These are phyloP conservation scores for Drosophila colorata DNA, from an alignment of 2,888 invertebrate species.

Conservation along the genomic window DNA sequence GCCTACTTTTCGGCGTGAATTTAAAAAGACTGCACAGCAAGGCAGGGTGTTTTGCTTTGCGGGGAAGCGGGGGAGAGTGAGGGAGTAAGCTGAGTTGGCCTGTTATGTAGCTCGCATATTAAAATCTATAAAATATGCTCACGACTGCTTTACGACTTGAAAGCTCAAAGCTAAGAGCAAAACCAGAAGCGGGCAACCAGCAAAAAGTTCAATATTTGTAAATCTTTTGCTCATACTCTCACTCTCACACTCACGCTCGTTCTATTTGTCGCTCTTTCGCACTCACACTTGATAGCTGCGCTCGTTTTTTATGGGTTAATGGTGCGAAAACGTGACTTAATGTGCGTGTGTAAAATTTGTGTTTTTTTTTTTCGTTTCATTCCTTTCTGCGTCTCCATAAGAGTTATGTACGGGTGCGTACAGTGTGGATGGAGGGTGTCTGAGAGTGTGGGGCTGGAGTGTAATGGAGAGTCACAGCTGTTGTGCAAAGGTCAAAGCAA, in stretches of 20 bases:
- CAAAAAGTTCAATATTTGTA: constrained; percentile 82
- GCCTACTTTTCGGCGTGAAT: constrained; percentile 75
- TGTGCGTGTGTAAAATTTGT: constrained; percentile 77
- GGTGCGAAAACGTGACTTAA: constrained; percentile 84
- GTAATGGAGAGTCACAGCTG: constrained; percentile 73
- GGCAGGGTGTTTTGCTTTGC: constrained; percentile 19
- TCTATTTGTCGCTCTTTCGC: constrained; percentile 8
- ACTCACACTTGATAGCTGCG: constrained; percentile 23
- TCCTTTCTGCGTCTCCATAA: constrained; percentile 47
- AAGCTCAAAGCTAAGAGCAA: constrained; percentile 67
- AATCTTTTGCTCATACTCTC: constrained; percentile 61
- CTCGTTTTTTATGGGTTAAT: constrained; percentile 83
- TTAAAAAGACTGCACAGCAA: constrained; percentile 57
- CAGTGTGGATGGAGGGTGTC: constrained; percentile 7
- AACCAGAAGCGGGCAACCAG: constrained; percentile 49
- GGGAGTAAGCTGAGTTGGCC: constrained; percentile 1
- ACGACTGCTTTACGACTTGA: constrained; percentile 76
- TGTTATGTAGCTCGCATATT: constrained; percentile 79
- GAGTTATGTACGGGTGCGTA: constrained; percentile 66
- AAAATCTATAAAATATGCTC: constrained; percentile 80
- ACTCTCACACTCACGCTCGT: constrained; percentile 17
- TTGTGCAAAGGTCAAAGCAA: constrained; percentile 81
- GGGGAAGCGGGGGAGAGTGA: constrained; percentile 15
- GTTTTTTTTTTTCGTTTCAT: constrained; percentile 46
- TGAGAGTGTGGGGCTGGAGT: constrained; percentile 13